Evolutionary conservation across 2,888 invertebrate species (phyloP), one percentile per base, ranked within the genome.

Genomic region (Stenotaenia linearis): DNA sequence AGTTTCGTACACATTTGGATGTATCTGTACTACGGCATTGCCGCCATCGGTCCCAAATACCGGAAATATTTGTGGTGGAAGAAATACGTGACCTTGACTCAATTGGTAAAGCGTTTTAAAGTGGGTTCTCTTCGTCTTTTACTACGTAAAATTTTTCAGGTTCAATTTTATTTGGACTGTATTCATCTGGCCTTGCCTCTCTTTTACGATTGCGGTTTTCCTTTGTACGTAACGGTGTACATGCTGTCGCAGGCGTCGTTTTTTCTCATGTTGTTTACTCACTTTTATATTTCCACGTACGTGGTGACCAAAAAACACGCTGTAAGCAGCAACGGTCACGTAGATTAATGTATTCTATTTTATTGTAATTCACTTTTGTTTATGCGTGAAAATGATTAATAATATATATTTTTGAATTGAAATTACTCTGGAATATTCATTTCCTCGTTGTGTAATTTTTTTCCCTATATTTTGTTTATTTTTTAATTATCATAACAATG

Each of bases 101-200:
- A 69, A 69, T 69, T 69, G 69, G 69, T 69, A 69, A 69, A 12
- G 30, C n/a, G 15, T n/a, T n/a, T n/a, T n/a, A n/a, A n/a, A n/a
- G n/a, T n/a, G n/a, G n/a, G n/a, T n/a, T n/a, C n/a, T n/a, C n/a
- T n/a, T n/a, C n/a, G n/a, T n/a, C n/a, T n/a, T n/a, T n/a, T n/a
- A n/a, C n/a, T n/a, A 18, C 7, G 6, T 21, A 28, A 74, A n/a
- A 10, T 21, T 40, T 35, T 6, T 12, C n/a, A 69, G 69, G 15
- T 69, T 69, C 69, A 69, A 28, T 69, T 69, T 69, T 69, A 69
- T 25, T 69, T 69, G 69, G 69, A 69, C 15, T 69, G 69, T 28
- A 69, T 69, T 69, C 69, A 69, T 28, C n/a, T 69, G 69, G 69
- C 69, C 0, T 3, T 69, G 10, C 69, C 69, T 1, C 15, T 69